Conservation (phyloP, 2,888 invertebrate genomes). For the Drosophila meridionalis region DNA sequence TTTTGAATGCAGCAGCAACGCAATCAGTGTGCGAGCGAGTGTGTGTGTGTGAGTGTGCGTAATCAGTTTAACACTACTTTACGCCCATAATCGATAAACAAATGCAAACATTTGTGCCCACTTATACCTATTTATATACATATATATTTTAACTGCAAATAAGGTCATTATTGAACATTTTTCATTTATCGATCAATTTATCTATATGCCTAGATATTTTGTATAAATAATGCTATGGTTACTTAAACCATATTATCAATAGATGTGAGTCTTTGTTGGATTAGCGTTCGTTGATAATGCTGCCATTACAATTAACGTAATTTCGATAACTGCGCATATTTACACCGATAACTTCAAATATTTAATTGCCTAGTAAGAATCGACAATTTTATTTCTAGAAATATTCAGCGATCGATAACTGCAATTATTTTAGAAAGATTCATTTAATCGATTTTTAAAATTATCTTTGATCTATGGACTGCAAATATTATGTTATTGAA, state of each 20-base stretch:
- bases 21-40: neutral
- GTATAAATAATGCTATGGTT: neutral
- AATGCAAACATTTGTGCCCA: neutral
- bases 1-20: constrained; percentile 18
- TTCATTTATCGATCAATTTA: neutral
- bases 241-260: neutral
- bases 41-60: neutral
- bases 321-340: too few species aligned
- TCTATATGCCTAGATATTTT: neutral
- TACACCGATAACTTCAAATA: neutral
- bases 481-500: neutral
- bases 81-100: constrained; percentile 4
- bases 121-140: too few species aligned
- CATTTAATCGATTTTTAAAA: too few species aligned
- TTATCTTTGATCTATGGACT: neutral
- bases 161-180: neutral
- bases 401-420: too few species aligned
- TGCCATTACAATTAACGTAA: neutral
- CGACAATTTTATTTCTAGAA: too few species aligned
- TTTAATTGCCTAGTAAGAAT: too few species aligned
- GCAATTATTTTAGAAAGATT: too few species aligned
- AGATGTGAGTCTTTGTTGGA: neutral
- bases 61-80: constrained; percentile 15
- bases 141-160: neutral
- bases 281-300: neutral